Conservation (phyloP, 2,113 vertebrate genomes). For the Dermatemys mawii region DNA sequence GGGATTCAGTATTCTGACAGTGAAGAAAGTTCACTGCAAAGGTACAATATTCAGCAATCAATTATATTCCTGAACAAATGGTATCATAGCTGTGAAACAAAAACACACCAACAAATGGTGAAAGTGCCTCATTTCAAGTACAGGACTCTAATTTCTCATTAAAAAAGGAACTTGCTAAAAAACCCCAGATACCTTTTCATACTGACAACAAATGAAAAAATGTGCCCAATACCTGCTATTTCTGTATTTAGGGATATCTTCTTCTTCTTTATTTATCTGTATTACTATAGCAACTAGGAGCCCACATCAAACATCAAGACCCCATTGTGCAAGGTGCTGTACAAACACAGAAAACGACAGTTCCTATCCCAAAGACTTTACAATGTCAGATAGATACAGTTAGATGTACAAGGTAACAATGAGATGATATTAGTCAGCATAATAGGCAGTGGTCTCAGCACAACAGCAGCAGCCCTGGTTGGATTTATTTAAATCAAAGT, state of each 20-base stretch:
- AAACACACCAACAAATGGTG: not conserved
- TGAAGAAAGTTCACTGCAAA: not conserved
- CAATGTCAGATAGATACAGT: conserved; percentile 61
- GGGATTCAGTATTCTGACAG: not conserved
- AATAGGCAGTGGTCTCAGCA: conserved; percentile 60
- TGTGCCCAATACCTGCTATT: not conserved
- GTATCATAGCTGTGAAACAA: not conserved
- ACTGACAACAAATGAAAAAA: conserved; percentile 27
- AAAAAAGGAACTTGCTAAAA: not conserved
- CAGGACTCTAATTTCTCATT: not conserved
- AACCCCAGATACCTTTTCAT: not conserved
- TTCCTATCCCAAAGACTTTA: conserved; percentile 53
- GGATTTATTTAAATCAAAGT: no score
- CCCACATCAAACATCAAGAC: conserved; percentile 16
- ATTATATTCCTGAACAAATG: not conserved
- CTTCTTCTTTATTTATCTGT: not conserved
- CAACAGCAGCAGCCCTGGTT: conserved; percentile 10
- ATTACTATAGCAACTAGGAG: not conserved
- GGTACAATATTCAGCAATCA: not conserved
- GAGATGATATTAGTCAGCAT: conserved; percentile 69
- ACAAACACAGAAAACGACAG: conserved; percentile 48
- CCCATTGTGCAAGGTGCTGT: conserved; percentile 21
- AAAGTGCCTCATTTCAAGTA: not conserved
- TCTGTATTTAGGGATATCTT: not conserved
- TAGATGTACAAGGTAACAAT: conserved; percentile 52